phyloP scores from a whole-genome alignment of 1,140 invertebrate genomes.

The Drosophila virilis region DNA sequence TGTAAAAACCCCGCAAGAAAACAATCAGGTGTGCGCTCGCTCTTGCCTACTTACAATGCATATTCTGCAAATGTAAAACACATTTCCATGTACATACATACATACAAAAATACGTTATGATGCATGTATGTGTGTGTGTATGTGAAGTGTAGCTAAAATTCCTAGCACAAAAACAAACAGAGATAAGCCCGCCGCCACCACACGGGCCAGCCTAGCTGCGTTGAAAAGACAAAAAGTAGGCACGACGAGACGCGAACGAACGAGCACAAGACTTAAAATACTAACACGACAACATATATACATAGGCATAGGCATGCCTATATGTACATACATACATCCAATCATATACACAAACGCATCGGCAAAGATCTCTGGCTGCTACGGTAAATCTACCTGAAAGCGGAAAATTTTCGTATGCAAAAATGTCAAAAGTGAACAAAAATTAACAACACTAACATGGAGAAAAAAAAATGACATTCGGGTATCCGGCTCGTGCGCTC shows the following conservation, averaged over 20 bases:
- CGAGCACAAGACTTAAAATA: slow-evolving; percentile 51
- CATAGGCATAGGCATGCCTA: slow-evolving; percentile 3
- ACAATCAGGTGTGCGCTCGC: slow-evolving; percentile 31
- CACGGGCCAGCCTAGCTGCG: slow-evolving; percentile 27
- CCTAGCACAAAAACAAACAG: slow-evolving; percentile 63
- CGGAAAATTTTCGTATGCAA: slow-evolving; percentile 81
- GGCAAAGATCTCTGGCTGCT: slow-evolving; percentile 53
- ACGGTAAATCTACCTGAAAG: slow-evolving; percentile 79
- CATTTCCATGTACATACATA: slow-evolving; percentile 25
- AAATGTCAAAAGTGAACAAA: slow-evolving; percentile 81
- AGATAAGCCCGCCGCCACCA: slow-evolving; percentile 58
- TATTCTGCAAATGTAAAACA: slow-evolving; percentile 8
- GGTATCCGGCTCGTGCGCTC: slow-evolving; percentile 24
- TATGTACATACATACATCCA: slow-evolving; percentile 25
- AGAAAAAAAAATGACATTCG: slow-evolving; percentile 53
- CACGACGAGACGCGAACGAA: slow-evolving; percentile 47
- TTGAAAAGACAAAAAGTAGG: slow-evolving; percentile 53
- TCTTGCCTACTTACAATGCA: slow-evolving; percentile 1
- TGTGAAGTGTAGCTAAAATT: slow-evolving; percentile 49
- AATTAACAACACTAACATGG: slow-evolving; percentile 51
- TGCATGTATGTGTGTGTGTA: slow-evolving; percentile 1
- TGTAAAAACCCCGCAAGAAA: slow-evolving; percentile 8
- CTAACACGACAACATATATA: slow-evolving; percentile 12
- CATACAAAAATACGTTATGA: slow-evolving; percentile 1
- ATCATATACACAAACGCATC: slow-evolving; percentile 30